These are phyloP conservation scores for Stichodactyla helianthus DNA, from an alignment of 64 coral and sea anemone species.

Conservation along the genomic window DNA sequence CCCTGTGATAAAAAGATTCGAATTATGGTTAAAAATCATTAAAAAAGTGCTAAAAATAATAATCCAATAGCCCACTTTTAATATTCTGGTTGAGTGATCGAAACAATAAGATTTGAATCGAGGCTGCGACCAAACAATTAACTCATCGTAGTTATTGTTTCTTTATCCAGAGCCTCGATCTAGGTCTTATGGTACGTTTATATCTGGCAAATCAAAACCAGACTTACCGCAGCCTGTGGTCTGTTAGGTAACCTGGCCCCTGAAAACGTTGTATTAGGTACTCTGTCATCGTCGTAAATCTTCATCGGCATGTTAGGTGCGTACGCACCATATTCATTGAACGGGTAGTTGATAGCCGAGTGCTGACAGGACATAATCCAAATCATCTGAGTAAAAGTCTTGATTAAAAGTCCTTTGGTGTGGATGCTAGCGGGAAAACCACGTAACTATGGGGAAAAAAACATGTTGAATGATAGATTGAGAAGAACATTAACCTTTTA, in stretches of 20 bases:
- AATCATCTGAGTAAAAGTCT: conserved; percentile 53
- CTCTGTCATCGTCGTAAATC: conserved; percentile 49
- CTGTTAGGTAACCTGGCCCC: conserved; percentile 35
- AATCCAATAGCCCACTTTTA: no score
- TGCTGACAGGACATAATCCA: conserved; percentile 33
- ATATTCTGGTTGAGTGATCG: no score
- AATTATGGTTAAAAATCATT: neutral
- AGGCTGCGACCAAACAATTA: no score
- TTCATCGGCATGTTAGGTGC: conserved; percentile 56
- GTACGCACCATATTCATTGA: conserved; percentile 49
- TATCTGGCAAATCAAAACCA: neutral
- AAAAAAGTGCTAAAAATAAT: neutral
- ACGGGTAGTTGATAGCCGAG: conserved; percentile 21
- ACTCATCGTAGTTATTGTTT: no score
- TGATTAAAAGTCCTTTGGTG: conserved; percentile 21
- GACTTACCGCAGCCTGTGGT: conserved; percentile 35
- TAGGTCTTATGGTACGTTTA: neutral
- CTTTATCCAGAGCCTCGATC: no score
- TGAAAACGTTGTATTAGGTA: conserved; percentile 11
- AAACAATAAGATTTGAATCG: no score
- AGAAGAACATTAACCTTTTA: no score
- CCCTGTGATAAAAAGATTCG: neutral
- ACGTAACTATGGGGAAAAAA: conserved; percentile 28
- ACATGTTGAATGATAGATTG: no score
- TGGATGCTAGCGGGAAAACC: conserved; percentile 43